Percentiles rank a stretch among this genome's conserved stretches.
Evolutionary conservation across 2,888 invertebrate species (phyloP).

Genomic region (Petrophora chlorosata): DNA sequence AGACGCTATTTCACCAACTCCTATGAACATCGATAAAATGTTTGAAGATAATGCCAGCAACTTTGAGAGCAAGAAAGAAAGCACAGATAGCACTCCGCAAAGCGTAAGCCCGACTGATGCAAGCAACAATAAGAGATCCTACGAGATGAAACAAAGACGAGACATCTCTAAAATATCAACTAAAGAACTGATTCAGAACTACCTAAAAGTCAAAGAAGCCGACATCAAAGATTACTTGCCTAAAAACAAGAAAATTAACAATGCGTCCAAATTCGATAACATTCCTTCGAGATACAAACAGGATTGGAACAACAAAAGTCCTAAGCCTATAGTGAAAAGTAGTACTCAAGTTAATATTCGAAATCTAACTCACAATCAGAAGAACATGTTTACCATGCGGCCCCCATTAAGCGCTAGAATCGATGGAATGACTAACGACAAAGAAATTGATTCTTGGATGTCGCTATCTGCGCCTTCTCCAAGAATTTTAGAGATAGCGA

Average conservation of each 20-base stretch:
- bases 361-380: constrained; percentile 64
- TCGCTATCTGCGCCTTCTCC: constrained; percentile 72
- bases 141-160: constrained; percentile 49
- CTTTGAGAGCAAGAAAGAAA: constrained; percentile 50
- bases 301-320: constrained; percentile 65
- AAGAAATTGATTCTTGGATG: constrained; percentile 81
- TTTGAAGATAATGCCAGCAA: constrained; percentile 62
- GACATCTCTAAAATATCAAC: constrained; percentile 74
- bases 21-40: constrained; percentile 73
- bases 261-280: constrained; percentile 48
- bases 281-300: constrained; percentile 48
- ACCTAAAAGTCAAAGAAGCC: constrained; percentile 74
- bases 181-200: constrained; percentile 75
- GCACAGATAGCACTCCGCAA: constrained; percentile 44
- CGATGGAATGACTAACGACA: constrained; percentile 71
- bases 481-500: constrained; percentile 52
- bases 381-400: constrained; percentile 53
- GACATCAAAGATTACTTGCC: constrained; percentile 54
- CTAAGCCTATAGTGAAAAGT: constrained; percentile 46
- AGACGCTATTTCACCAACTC: constrained; percentile 73
- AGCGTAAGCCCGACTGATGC: constrained; percentile 38
- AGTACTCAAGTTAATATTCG: constrained; percentile 46
- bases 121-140: constrained; percentile 49
- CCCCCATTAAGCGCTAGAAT: constrained; percentile 71
- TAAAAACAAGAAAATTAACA: constrained; percentile 59